These are phyloP conservation scores for Alitta virens DNA, from an alignment of 2,888 invertebrate genomes.

Conservation along the genomic window DNA sequence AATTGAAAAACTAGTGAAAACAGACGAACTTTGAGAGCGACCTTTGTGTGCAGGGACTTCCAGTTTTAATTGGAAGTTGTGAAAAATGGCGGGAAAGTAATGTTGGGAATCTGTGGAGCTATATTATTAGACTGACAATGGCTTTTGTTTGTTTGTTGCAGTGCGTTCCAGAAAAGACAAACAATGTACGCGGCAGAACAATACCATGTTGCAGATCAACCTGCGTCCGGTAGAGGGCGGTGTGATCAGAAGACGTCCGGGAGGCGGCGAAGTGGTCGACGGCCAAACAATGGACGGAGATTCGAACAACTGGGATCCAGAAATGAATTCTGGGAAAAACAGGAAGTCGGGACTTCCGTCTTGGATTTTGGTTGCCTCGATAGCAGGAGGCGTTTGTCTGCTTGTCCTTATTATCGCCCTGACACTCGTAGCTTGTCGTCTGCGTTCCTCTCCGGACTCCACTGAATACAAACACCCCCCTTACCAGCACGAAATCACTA, in stretches of 20 bases:
- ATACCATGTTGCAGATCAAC: conserved; percentile 17
- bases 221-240: conserved; percentile 7
- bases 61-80: too few relatives aligned
- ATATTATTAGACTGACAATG: background rate
- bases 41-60: too few relatives aligned
- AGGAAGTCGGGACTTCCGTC: conserved; percentile 8
- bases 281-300: background rate
- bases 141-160: background rate
- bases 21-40: too few relatives aligned
- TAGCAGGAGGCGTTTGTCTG: conserved; percentile 6
- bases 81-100: too few relatives aligned
- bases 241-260: conserved; percentile 1
- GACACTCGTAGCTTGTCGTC: conserved; percentile 5
- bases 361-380: conserved; percentile 12
- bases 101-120: background rate
- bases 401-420: conserved; percentile 8
- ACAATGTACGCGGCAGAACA: conserved; percentile 21
- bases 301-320: background rate
- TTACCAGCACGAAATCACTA: conserved; percentile 5
- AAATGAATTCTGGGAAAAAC: too few relatives aligned
- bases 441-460: conserved; percentile 1
- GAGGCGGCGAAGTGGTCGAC: conserved; percentile 2
- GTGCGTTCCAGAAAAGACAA: conserved; percentile 2
- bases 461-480: background rate
- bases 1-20: too few relatives aligned